phyloP scores from a whole-genome alignment of 2,888 invertebrate genomes.

The Drosophila pegasa region DNA sequence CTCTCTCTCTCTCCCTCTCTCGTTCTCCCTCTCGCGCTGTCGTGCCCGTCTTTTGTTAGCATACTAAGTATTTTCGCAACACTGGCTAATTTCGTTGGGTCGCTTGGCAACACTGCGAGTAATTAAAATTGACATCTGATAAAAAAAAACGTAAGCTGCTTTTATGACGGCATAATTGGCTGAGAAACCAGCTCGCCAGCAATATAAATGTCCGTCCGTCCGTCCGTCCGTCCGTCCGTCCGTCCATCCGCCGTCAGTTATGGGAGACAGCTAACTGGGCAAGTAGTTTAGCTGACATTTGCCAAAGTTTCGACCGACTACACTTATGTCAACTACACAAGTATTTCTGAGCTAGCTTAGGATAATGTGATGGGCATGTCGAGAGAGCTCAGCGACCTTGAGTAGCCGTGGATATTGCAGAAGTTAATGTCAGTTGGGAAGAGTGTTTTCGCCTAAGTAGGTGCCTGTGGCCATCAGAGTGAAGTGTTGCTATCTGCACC shows the following conservation, averaged over 20 bases:
- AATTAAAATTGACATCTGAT: conserved; percentile 16
- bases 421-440: neutral
- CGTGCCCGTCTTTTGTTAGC: conserved; percentile 6
- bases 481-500: too few species aligned
- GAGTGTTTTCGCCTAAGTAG: neutral
- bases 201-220: neutral
- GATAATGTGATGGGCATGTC: neutral
- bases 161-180: conserved; percentile 6
- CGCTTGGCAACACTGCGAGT: conserved; percentile 13
- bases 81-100: conserved; percentile 7
- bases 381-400: neutral
- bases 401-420: too few species aligned
- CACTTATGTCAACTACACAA: neutral
- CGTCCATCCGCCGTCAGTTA: neutral
- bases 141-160: conserved; percentile 1
- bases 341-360: neutral
- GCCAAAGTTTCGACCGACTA: neutral
- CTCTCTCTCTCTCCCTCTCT: neutral
- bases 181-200: neutral
- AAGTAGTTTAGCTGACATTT: neutral
- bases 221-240: neutral
- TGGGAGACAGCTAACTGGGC: neutral
- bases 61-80: conserved; percentile 21
- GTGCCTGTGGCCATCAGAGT: too few species aligned
- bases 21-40: neutral